Evolutionary conservation across 2,888 invertebrate species (phyloP), one percentile per base, ranked within the genome.

Genomic region (Caenorhabditis wallacei): DNA sequence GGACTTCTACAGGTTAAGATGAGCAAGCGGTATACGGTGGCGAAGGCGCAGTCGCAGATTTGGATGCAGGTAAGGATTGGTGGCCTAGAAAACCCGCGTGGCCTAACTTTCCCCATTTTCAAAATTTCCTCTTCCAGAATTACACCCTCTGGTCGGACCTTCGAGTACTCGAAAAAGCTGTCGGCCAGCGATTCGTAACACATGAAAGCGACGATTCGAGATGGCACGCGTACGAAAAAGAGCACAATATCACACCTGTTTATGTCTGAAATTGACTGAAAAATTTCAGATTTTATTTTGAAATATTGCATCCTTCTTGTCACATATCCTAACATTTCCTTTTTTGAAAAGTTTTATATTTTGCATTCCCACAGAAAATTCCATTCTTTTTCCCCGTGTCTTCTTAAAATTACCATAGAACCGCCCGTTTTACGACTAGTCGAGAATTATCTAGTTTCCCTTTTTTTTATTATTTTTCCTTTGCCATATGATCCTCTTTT

Each of bases 121-220:
- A 64, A n/a, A 16, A 22, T 30, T 51, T 18, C 48, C 24, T 30
- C 22, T 86, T 92, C 37, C 91, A 95, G 95, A 95, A 97, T 93
- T 95, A 95, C 92, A 95, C 96, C 92, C 97, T 97, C 5, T 98
- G 98, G 97, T 95, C 95, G 89, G 99, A 99, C 93, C 94, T 99
- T 90, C 94, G 97, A 71, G 94, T 95, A 89, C 94, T 99, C 71
- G 98, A 98, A 93, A 94, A 94, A 51, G 94, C 95, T 90, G 95
- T 95, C 43, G 95, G 95, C 30, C 94, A 94, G 83, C 94, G 96
- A 18, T 97, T 96, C 93, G 93, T 97, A 85, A 97, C 97, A 8
- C 96, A 97, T 89, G 96, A 96, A 92, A 95, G 96, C 35, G 97
- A 97, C 92, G 97, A 97, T 92, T 95, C 95, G n/a, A 94, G 96